Evolutionary conservation across 2,888 invertebrate genomes (phyloP).

Genomic region (Aromia moschata): DNA sequence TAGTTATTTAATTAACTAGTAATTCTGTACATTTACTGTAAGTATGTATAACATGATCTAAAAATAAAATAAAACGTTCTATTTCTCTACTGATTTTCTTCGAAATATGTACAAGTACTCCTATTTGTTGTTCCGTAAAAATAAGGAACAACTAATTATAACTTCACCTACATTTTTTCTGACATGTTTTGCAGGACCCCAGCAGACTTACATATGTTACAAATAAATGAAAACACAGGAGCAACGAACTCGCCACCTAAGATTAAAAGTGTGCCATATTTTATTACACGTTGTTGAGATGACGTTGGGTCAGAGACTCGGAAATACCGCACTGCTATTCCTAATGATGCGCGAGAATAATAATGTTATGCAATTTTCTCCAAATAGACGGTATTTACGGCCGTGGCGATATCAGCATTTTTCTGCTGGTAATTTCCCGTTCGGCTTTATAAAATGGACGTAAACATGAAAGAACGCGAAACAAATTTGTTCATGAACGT

Average conservation of each 20-base stretch:
- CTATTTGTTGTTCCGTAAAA: no score
- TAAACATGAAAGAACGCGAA: background rate
- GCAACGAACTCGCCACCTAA: background rate
- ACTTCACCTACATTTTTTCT: no score
- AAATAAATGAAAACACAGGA: background rate
- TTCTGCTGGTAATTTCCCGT: background rate
- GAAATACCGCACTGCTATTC: slow-evolving; percentile 11
- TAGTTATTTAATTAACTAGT: no score
- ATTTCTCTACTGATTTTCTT: no score
- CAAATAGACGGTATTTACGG: slow-evolving; percentile 21
- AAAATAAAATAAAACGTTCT: no score
- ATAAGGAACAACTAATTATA: no score
- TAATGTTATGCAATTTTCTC: slow-evolving; percentile 19
- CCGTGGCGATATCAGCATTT: background rate
- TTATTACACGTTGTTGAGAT: slow-evolving; percentile 7
- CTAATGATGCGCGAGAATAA: slow-evolving; percentile 8
- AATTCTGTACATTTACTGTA: no score
- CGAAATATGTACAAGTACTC: no score
- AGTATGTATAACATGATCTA: no score
- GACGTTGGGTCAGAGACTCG: slow-evolving; percentile 19
- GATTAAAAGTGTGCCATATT: background rate
- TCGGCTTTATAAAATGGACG: background rate
- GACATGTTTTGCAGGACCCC: no score
- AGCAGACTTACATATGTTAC: no score
- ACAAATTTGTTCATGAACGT: no score